phyloP scores from a whole-genome alignment of 1,140 invertebrate genomes.

The Camponotus vicinus region DNA sequence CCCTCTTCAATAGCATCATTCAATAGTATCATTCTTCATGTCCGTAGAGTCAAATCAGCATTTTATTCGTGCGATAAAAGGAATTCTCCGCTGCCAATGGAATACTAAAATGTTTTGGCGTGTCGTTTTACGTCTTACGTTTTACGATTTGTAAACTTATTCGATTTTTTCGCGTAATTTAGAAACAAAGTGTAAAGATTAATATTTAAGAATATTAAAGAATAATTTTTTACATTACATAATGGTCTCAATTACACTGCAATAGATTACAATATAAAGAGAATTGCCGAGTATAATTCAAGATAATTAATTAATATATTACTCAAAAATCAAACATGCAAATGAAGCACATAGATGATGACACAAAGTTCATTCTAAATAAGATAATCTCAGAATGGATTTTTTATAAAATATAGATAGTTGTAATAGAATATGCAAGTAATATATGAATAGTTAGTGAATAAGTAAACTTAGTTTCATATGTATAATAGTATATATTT shows the following conservation, averaged over 20 bases:
- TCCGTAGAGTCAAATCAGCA: constrained; percentile 23
- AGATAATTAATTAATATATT: constrained; percentile 23
- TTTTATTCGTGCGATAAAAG: constrained; percentile 21
- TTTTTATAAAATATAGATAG: background rate
- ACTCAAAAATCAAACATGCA: background rate
- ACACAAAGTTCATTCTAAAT: background rate
- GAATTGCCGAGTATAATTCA: constrained; percentile 2
- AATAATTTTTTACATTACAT: constrained; percentile 24
- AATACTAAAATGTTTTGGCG: constrained; percentile 8
- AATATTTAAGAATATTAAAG: background rate
- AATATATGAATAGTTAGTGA: background rate
- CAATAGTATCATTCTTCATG: background rate
- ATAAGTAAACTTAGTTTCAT: background rate
- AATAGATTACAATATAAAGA: background rate
- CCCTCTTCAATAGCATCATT: background rate
- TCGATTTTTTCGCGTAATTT: background rate
- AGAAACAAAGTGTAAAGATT: background rate
- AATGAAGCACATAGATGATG: background rate
- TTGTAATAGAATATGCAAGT: background rate
- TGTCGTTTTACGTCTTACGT: background rate
- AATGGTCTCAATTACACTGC: background rate
- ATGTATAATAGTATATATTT: background rate
- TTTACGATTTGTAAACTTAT: background rate
- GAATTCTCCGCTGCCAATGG: background rate
- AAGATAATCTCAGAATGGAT: background rate